phyloP scores from a whole-genome alignment of 2,888 invertebrate genomes.

The Calliscelio sp. region DNA sequence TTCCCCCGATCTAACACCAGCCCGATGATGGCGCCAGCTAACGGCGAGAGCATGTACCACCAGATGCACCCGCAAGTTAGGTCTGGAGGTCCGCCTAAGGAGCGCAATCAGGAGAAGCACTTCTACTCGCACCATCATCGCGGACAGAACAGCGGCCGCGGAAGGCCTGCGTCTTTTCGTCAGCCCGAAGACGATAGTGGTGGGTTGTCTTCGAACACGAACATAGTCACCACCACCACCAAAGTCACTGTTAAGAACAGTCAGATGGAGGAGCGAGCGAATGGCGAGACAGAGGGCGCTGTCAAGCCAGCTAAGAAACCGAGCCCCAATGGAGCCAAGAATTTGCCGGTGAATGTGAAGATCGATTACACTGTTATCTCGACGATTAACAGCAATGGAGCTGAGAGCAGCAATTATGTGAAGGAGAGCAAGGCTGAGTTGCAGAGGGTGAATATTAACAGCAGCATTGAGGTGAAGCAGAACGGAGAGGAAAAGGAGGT shows the following conservation, averaged over 20 bases:
- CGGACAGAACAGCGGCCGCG: constrained; percentile 26
- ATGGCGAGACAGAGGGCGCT: constrained; percentile 27
- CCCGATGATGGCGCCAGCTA: too few relatives aligned
- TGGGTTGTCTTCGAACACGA: constrained; percentile 1
- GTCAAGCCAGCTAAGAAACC: constrained; percentile 37
- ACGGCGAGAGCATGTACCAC: too few relatives aligned
- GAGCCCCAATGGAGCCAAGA: constrained; percentile 56
- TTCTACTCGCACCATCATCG: constrained; percentile 35
- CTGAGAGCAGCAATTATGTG: constrained; percentile 73
- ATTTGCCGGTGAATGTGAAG: constrained; percentile 79
- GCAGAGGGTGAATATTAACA: constrained; percentile 80
- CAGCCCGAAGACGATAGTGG: background rate
- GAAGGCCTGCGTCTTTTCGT: background rate
- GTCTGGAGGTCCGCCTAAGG: too few relatives aligned
- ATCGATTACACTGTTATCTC: constrained; percentile 80
- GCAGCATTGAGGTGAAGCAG: constrained; percentile 80
- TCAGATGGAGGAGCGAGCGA: constrained; percentile 75
- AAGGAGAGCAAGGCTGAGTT: constrained; percentile 78
- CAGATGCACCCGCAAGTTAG: too few relatives aligned
- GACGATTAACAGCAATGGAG: constrained; percentile 72
- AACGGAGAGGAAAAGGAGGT: constrained; percentile 78
- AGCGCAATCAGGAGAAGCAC: constrained; percentile 29
- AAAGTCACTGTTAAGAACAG: constrained; percentile 80
- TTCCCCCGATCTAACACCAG: too few relatives aligned
- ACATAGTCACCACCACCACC: constrained; percentile 76